Percentiles rank a stretch among this genome's conserved stretches.
These are phyloP conservation scores for Watsonalla cultraria DNA, from an alignment of 2,888 invertebrate species.

Conservation along the genomic window DNA sequence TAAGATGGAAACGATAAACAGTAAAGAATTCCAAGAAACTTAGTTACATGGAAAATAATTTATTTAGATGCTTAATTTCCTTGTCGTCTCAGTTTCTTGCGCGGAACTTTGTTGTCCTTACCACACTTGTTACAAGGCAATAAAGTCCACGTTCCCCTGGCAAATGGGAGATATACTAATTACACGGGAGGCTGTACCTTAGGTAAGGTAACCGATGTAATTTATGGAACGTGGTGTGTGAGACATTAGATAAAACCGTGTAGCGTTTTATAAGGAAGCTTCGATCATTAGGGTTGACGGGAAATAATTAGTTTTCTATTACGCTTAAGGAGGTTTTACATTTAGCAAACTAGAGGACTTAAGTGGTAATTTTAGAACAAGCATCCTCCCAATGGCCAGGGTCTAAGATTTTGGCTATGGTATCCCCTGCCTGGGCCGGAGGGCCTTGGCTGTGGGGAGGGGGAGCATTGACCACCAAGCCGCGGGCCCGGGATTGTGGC, in stretches of 20 bases:
- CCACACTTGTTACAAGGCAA: neutral
- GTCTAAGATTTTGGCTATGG: no score
- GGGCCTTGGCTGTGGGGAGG: no score
- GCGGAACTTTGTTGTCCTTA: neutral
- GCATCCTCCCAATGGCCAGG: no score
- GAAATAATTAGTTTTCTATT: conserved; percentile 1
- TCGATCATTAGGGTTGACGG: conserved; percentile 1
- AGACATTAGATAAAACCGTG: conserved; percentile 19
- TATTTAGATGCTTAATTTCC: conserved; percentile 1
- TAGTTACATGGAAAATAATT: neutral
- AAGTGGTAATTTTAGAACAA: no score
- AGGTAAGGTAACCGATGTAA: conserved; percentile 11
- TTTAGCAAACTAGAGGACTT: neutral
- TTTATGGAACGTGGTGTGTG: conserved; percentile 20
- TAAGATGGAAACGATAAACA: no score
- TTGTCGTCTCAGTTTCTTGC: conserved; percentile 1
- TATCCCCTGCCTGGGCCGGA: no score
- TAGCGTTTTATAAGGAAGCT: conserved; percentile 1
- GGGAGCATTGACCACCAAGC: no score
- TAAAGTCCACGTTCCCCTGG: neutral
- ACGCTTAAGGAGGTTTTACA: neutral
- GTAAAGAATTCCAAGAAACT: neutral
- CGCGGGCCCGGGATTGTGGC: no score
- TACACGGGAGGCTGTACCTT: conserved; percentile 6
- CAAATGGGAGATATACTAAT: conserved; percentile 4